phyloP scores from a whole-genome alignment of 2,888 invertebrate genomes.

The Acronicta aceris region DNA sequence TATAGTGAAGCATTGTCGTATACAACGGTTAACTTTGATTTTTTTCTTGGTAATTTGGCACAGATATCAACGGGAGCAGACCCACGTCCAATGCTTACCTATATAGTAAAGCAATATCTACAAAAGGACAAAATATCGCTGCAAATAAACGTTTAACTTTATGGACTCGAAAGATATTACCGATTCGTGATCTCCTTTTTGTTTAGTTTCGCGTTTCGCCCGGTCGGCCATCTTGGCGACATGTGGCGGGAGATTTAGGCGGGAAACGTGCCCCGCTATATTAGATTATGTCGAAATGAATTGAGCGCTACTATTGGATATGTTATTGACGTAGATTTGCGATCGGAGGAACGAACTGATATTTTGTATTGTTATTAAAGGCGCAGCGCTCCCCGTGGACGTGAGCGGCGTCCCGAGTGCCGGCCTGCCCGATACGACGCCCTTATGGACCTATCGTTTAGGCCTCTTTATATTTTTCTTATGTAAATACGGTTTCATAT shows the following conservation, averaged over 20 bases:
- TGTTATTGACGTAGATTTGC: slow-evolving; percentile 90
- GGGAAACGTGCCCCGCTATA: slow-evolving; percentile 88
- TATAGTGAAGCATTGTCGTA: slow-evolving; percentile 22
- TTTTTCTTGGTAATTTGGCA: slow-evolving; percentile 49
- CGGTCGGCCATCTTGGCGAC: slow-evolving; percentile 89
- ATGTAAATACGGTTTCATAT: slow-evolving; percentile 89
- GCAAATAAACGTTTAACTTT: slow-evolving; percentile 89
- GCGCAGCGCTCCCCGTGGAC: slow-evolving; percentile 79
- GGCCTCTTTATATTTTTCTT: slow-evolving; percentile 89
- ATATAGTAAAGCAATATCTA: slow-evolving; percentile 86
- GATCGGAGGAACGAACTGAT: slow-evolving; percentile 89
- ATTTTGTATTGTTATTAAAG: slow-evolving; percentile 89
- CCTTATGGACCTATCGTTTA: slow-evolving; percentile 87
- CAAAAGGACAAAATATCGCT: slow-evolving; percentile 88
- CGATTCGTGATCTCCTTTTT: slow-evolving; percentile 89
- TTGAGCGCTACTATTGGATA: slow-evolving; percentile 89
- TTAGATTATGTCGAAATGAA: slow-evolving; percentile 89
- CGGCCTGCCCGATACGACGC: slow-evolving; percentile 77
- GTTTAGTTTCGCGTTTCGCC: slow-evolving; percentile 85
- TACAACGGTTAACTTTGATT: slow-evolving; percentile 27
- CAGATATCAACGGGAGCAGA: slow-evolving; percentile 56
- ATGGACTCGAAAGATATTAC: slow-evolving; percentile 89
- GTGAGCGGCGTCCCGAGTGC: slow-evolving; percentile 78
- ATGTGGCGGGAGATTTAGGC: slow-evolving; percentile 89
- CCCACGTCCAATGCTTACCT: slow-evolving; percentile 67